Base-by-base conservation (phyloP, 2,113 vertebrate species). In the Zosterops lateralis region DNA sequence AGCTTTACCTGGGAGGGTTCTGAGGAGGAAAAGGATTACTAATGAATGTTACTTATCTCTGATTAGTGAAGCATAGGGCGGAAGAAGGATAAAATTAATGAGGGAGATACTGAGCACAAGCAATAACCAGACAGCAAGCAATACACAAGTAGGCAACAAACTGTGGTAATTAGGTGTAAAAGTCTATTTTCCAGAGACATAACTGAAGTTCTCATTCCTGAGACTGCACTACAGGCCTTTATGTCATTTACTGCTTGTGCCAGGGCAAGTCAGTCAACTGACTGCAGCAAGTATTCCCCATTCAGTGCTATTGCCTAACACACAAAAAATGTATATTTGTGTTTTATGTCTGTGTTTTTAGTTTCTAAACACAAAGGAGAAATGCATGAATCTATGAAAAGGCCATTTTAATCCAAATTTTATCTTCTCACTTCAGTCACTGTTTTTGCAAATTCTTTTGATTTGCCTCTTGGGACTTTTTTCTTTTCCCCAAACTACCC, bases 31-130 rank as follows among this genome's bases (percentile, higher is more conserved):
- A 84, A 84, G 57, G 48, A 91, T 91, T 86, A 86, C 21, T 1
- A 2, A 40, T 47, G 21, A 61, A 76, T 12, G 31, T 57, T 72
- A 67, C 28, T 88, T 72, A 76, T 73, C 42, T 93, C 54, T 90
- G 60, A 86, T 65, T 62, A 90, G 64, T 25, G 38, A 87, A 62
- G 29, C 29, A 58, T 32, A 50, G 54, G n/a, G 12, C 0, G 0
- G 73, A 95, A 90, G 80, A 74, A 78, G 29, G 53, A 62, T 92
- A 70, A 68, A 77, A 76, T 64, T 85, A 89, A 83, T 56, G 72
- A 93, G 36, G 47, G 47, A 51, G 62, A 60, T 76, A 73, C 22
- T 32, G 8, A 92, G 44, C 61, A 92, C 40, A 64, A 71, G 28
- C 31, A 62, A 90, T 58, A 86, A 64, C 21, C 29, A 60, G 34